Evolutionary conservation across 2,113 vertebrate genomes (phyloP), one percentile per base, ranked within the genome.

Genomic region (rabbit (Oryctolagus cuniculus)): DNA sequence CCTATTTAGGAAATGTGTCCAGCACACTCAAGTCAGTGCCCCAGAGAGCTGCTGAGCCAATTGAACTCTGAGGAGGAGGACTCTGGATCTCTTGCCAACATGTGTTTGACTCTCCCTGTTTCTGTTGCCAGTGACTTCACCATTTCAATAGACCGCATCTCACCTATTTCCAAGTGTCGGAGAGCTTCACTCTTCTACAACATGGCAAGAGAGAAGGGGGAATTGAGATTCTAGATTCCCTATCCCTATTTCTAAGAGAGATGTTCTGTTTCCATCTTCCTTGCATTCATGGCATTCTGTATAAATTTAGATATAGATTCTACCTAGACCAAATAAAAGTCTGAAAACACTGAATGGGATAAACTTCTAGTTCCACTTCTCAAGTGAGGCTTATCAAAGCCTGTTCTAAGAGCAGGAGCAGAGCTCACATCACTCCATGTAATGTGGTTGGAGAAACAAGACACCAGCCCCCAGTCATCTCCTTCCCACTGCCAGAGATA

Each of bases 291-390:
- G 9, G 9, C 19, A 73, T 77, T 94, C 16, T 27, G 36, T 34
- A 38, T 8, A 64, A 92, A 9, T 49, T 83, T 27, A 55, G 89
- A 83, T 87, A 66, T 51, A 1, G 5, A 64, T 55, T 64, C 61
- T 38, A 85, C n/a, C 75, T 79, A 69, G 83, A 90, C 21, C 49
- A 93, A 72, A 67, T 34, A 70, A 82, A 86, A 88, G 10, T 51
- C n/a, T 36, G 11, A 55, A 93, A 84, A 73, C 36, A 67, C 22
- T 84, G 8, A 84, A 69, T 9, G 27, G 24, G 25, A 72, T 87
- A 49, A 51, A 2, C 3, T 79, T 94, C 11, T 58, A 86, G 49
- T 53, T 9, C 21, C 31, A 74, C 34, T 94, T 72, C 29, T 67
- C 31, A 10, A 86, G 16, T 10, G 88, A 87, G 73, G 34, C 7